Evolutionary conservation across 1,140 invertebrate species (phyloP).

Genomic region (Drosophila ercepeae): DNA sequence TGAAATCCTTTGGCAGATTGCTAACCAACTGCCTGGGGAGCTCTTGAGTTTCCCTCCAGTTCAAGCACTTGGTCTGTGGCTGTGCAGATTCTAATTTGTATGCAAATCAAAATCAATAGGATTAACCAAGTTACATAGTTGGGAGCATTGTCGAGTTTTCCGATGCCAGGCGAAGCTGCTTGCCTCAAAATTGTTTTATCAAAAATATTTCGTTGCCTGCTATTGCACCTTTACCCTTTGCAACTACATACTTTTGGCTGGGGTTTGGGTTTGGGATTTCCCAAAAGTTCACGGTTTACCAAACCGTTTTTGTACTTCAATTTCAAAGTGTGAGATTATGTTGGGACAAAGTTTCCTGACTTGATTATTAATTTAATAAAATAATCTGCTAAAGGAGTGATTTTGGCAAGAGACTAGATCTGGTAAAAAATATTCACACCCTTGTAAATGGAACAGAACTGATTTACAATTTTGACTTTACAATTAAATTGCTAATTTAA

Average conservation of each 20-base stretch:
- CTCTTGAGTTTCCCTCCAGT: not conserved
- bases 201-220: conserved; percentile 63
- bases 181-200: conserved; percentile 69
- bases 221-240: not conserved
- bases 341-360: conserved; percentile 34
- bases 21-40: conserved; percentile 29
- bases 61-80: conserved; percentile 3
- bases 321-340: conserved; percentile 62
- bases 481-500: no score
- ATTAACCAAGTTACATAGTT: conserved; percentile 75
- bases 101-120: conserved; percentile 82
- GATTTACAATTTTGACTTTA: no score
- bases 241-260: no score
- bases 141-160: conserved; percentile 43
- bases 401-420: not conserved
- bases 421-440: not conserved
- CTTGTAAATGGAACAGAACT: no score
- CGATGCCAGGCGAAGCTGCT: conserved; percentile 31
- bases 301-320: conserved; percentile 57
- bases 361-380: conserved; percentile 24
- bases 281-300: conserved; percentile 57
- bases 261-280: conserved; percentile 18
- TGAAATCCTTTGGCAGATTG: conserved; percentile 68
- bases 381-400: not conserved
- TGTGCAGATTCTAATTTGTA: conserved; percentile 73